Percentiles rank a stretch among this genome's conserved stretches.
Conservation (phyloP, 2,888 invertebrate species). For the Morinoia aosen region DNA sequence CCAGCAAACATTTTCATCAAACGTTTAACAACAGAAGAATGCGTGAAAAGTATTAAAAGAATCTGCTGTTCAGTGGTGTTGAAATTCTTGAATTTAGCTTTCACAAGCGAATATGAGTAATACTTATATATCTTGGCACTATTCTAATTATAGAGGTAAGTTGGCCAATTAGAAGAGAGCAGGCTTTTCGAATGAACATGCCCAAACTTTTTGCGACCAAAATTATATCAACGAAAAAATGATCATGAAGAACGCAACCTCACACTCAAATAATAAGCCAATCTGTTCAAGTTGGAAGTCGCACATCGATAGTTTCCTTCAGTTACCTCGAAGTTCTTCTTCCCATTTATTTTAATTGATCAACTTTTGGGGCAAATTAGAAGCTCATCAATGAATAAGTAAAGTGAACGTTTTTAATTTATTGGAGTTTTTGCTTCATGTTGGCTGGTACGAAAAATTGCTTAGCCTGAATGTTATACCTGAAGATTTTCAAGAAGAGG, state of each 20-base stretch:
- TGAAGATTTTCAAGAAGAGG: too few relatives aligned
- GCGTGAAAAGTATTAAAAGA: not conserved
- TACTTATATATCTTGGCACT: not conserved
- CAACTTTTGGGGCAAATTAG: not conserved
- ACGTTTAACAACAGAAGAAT: not conserved
- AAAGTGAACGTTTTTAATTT: not conserved
- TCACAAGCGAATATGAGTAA: not conserved
- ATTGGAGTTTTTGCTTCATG: not conserved
- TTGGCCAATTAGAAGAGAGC: not conserved
- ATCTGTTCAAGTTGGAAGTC: too few relatives aligned
- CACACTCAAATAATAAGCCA: not conserved
- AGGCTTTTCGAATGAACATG: too few relatives aligned
- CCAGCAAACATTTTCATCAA: not conserved
- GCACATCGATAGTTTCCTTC: too few relatives aligned
- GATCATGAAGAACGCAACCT: not conserved
- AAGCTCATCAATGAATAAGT: not conserved
- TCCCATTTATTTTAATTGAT: not conserved
- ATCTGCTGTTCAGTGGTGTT: not conserved
- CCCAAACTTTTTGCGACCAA: too few relatives aligned
- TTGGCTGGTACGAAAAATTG: not conserved
- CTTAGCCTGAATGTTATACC: not conserved
- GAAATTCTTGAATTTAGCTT: not conserved
- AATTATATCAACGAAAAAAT: not conserved
- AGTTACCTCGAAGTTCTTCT: too few relatives aligned
- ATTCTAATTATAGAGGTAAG: not conserved